phyloP scores from a whole-genome alignment of 2,113 vertebrate genomes.

The Elephas maximus region DNA sequence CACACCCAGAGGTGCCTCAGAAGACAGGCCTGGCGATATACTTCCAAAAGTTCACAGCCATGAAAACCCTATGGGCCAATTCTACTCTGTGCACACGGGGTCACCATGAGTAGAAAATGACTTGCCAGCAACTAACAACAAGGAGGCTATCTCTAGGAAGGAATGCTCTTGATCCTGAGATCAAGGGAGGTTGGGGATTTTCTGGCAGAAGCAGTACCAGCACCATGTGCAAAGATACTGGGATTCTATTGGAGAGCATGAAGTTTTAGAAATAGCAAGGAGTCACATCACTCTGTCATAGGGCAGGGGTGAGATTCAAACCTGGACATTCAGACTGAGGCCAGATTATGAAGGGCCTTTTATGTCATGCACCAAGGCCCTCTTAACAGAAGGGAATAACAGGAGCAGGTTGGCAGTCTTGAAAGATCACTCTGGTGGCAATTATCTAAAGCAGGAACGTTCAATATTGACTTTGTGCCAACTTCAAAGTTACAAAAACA shows the following conservation, averaged over 20 bases:
- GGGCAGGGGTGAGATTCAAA: background rate
- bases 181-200: background rate
- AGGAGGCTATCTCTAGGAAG: background rate
- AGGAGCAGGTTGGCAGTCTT: background rate
- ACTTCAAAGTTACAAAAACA: background rate
- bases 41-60: too few relatives aligned
- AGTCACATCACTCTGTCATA: rapidly evolving
- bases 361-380: background rate
- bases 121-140: background rate
- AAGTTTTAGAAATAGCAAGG: background rate
- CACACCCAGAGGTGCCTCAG: background rate
- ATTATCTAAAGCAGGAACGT: background rate
- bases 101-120: background rate
- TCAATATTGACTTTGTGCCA: background rate
- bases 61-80: background rate
- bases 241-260: background rate
- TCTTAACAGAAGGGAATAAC: background rate
- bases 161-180: background rate
- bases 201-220: background rate
- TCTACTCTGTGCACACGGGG: background rate
- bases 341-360: background rate
- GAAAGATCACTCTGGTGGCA: background rate
- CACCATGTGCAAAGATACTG: background rate
- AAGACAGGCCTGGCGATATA: background rate
- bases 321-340: background rate